These are phyloP conservation scores for Lepidotrigona ventralis DNA, from an alignment of 1,140 invertebrate genomes.

Conservation along the genomic window DNA sequence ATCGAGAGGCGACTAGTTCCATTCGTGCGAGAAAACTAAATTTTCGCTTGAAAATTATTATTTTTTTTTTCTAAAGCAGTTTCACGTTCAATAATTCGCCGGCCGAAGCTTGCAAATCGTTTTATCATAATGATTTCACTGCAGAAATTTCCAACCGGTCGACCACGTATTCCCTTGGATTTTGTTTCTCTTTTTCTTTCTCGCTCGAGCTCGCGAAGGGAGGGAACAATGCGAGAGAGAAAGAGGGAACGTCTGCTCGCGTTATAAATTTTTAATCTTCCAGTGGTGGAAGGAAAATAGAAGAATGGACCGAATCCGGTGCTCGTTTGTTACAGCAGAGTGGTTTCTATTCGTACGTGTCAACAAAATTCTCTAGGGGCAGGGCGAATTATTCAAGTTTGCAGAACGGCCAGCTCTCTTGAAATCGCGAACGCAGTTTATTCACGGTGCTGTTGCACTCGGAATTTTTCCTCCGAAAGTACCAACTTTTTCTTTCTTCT, in stretches of 20 bases:
- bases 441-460: background rate
- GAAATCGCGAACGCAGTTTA: background rate
- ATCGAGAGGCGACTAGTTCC: slow-evolving; percentile 4
- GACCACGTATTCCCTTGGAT: background rate
- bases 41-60: no score
- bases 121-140: background rate
- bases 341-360: slow-evolving; percentile 4
- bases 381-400: background rate
- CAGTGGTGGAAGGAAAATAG: background rate
- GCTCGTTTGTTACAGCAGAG: background rate
- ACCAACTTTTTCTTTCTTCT: background rate
- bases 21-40: background rate
- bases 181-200: background rate
- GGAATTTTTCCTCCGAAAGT: background rate
- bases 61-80: background rate
- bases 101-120: background rate
- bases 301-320: background rate
- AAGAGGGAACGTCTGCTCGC: background rate
- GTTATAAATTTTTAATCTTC: slow-evolving; percentile 21
- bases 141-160: background rate
- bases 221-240: background rate
- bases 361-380: background rate
- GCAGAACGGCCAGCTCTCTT: background rate
- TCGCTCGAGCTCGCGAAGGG: no score
- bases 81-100: background rate